Conservation (phyloP, 2,888 invertebrate species). For the Encarsia formosa region DNA sequence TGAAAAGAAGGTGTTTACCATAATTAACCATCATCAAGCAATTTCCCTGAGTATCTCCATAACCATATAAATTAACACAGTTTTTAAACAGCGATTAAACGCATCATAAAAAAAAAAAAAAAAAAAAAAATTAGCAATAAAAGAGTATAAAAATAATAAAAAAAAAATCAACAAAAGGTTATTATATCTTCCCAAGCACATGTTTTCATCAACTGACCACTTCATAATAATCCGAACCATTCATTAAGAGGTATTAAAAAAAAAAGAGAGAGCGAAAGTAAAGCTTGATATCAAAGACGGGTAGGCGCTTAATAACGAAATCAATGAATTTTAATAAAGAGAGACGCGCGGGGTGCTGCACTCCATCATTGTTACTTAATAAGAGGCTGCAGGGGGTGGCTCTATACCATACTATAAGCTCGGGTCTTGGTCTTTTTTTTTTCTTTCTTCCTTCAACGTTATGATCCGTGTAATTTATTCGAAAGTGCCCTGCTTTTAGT, state of each 20-base stretch:
- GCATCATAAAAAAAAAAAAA: too few relatives aligned
- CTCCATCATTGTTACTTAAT: constrained; percentile 21
- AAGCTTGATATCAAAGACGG: not conserved
- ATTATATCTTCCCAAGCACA: too few relatives aligned
- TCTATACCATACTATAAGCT: not conserved
- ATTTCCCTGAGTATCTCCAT: too few relatives aligned
- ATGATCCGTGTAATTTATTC: constrained; percentile 21
- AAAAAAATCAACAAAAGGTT: too few relatives aligned
- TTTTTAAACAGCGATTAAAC: too few relatives aligned
- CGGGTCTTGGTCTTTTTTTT: constrained; percentile 1
- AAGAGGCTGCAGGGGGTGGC: not conserved
- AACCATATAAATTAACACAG: too few relatives aligned
- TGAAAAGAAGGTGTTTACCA: too few relatives aligned
- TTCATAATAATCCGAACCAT: not conserved
- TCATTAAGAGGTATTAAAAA: constrained; percentile 10
- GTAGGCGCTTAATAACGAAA: constrained; percentile 10
- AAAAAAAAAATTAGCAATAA: too few relatives aligned
- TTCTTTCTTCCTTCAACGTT: too few relatives aligned
- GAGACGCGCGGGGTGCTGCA: constrained; percentile 3
- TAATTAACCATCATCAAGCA: too few relatives aligned
- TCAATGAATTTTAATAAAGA: constrained; percentile 24
- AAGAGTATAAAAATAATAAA: too few relatives aligned
- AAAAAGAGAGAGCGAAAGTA: not conserved
- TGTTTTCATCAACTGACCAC: not conserved
- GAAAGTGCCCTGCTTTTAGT: not conserved